These are phyloP conservation scores for Callocephalon fimbriatum DNA, from an alignment of 2,113 vertebrate species.

Conservation along the genomic window DNA sequence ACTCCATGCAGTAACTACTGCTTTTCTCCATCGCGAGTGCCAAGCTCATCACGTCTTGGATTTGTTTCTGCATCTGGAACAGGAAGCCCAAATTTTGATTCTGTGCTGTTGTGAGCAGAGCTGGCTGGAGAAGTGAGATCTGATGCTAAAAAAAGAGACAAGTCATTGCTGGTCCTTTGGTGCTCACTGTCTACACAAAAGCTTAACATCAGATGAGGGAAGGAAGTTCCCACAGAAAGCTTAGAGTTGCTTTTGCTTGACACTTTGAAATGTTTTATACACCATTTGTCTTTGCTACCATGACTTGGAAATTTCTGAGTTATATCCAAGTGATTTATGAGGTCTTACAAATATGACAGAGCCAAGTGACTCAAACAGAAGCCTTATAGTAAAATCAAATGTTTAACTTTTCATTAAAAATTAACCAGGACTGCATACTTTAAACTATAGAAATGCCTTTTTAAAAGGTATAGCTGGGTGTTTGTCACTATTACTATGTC, in stretches of 20 bases:
- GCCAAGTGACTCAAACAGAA: neutral
- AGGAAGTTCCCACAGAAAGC: neutral
- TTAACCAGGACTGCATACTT: neutral
- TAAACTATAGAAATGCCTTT: neutral
- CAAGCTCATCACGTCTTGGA: neutral
- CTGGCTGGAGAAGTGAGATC: neutral
- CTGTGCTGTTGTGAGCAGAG: neutral
- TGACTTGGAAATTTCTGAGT: neutral
- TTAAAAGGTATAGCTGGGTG: neutral
- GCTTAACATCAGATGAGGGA: neutral
- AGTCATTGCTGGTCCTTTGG: neutral
- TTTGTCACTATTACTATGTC: neutral
- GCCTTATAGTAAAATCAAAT: neutral
- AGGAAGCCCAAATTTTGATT: neutral
- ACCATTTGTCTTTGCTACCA: neutral
- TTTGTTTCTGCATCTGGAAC: neutral
- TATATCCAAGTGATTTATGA: neutral
- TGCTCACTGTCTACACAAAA: neutral
- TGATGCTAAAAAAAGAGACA: neutral
- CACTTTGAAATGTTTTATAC: neutral
- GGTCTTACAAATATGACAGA: neutral
- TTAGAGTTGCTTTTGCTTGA: neutral
- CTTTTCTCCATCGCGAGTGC: neutral
- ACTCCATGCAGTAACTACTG: neutral
- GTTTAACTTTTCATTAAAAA: neutral